These are phyloP conservation scores for Cataglyphis rosenhaueri DNA, from an alignment of 2,888 invertebrate genomes.

Conservation along the genomic window DNA sequence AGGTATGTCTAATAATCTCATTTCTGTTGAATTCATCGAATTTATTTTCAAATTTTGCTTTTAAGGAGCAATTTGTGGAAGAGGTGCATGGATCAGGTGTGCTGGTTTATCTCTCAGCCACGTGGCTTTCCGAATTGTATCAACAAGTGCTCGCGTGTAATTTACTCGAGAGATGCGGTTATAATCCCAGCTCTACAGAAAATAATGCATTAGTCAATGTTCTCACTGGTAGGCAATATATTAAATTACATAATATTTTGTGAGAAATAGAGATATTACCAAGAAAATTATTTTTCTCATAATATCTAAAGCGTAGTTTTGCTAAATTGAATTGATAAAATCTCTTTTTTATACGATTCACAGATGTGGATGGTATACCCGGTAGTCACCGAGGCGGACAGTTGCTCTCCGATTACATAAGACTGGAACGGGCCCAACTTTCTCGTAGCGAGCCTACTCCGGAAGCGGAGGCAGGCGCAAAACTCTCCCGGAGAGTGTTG, in stretches of 20 bases:
- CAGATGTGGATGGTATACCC: slow-evolving; percentile 94
- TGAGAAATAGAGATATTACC: background rate
- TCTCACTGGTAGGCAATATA: slow-evolving; percentile 88
- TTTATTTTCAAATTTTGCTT: slow-evolving; percentile 40
- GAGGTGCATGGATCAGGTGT: slow-evolving; percentile 97
- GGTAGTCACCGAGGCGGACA: slow-evolving; percentile 89
- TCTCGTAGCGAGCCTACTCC: slow-evolving; percentile 89
- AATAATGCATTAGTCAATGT: slow-evolving; percentile 91
- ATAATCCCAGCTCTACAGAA: slow-evolving; percentile 87
- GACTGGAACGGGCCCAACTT: slow-evolving; percentile 91
- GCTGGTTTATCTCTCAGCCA: slow-evolving; percentile 95
- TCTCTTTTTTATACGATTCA: slow-evolving; percentile 30
- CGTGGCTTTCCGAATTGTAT: slow-evolving; percentile 97
- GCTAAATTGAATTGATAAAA: background rate
- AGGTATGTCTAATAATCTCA: slow-evolving; percentile 81
- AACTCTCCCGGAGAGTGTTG: slow-evolving; percentile 91
- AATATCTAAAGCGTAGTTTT: background rate
- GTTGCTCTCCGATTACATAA: slow-evolving; percentile 94
- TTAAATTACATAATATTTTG: slow-evolving; percentile 17
- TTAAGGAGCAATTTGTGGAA: slow-evolving; percentile 95
- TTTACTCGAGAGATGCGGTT: slow-evolving; percentile 90
- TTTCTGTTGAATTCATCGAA: background rate
- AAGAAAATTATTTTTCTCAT: background rate
- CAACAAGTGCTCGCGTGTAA: slow-evolving; percentile 93
- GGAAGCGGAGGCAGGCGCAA: slow-evolving; percentile 92